Evolutionary conservation across 2,113 vertebrate species (phyloP).

Genomic region (Centropus bengalensis): DNA sequence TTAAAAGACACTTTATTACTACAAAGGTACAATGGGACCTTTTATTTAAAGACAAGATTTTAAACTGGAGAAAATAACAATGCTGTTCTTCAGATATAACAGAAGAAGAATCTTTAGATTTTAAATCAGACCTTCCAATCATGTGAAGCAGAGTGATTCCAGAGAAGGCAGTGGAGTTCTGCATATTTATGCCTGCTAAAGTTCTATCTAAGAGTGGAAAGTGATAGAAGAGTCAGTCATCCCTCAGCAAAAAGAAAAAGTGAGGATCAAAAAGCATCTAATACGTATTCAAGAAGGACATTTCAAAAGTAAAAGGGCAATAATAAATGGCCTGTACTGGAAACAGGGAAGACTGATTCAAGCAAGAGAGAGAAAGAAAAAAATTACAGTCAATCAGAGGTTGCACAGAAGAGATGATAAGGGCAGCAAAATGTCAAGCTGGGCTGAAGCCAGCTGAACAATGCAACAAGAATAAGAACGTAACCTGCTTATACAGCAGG

Average conservation of each 20-base stretch:
- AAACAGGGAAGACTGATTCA: background rate
- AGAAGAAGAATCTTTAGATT: background rate
- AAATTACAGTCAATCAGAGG: background rate
- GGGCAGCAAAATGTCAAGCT: background rate
- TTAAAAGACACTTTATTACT: background rate
- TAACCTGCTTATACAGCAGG: background rate
- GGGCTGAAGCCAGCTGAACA: background rate
- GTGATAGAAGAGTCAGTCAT: background rate
- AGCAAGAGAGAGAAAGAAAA: background rate
- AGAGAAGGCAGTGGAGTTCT: background rate
- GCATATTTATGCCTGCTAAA: background rate
- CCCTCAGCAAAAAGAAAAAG: background rate
- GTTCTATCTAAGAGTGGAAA: background rate
- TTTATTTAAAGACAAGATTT: background rate
- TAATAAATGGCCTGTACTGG: background rate
- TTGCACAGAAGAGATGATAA: background rate
- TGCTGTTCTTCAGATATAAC: background rate
- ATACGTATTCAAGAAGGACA: background rate
- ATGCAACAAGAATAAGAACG: background rate
- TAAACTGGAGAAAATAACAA: background rate
- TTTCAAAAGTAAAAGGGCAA: background rate
- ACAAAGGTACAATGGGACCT: fast-evolving
- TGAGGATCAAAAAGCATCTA: background rate
- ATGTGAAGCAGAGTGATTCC: background rate
- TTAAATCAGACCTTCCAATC: background rate